Evolutionary conservation across 1,140 invertebrate genomes (phyloP), one percentile per base, ranked within the genome.

Genomic region (Chironomus tepperi): DNA sequence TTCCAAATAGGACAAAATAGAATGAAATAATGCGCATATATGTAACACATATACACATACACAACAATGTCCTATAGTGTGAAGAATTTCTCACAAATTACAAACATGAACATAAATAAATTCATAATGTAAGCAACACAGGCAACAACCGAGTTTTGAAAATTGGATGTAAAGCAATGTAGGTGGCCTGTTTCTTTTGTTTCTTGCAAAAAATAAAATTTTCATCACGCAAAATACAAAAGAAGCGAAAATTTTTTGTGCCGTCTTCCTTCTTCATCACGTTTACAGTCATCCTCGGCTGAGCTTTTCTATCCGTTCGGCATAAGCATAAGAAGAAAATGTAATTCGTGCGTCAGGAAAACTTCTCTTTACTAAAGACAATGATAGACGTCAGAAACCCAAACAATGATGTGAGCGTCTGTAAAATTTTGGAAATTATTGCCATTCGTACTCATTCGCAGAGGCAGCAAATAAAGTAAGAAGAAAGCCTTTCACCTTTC

Each of bases 321-420:
- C 8, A 57, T 12, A 57, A 3, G 15, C 1, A 57, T 8, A 57
- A 57, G 47, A 57, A 57, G 47, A 57, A 57, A 57, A 12, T 57
- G 12, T 57, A 57, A n/a, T 57, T 57, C 47, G 47, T 57, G 47
- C 47, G 47, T 57, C 47, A 57, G n/a, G 47, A 15, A 57, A 12
- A 12, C 24, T 34, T 34, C 24, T 34, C 24, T 34, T 34, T 34
- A 34, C 24, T 12, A 15, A 57, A 15, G 12, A 57, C 12, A 57
- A 57, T 57, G 47, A 5, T 57, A n/a, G 47, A 57, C 47, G 47
- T 57, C 47, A 57, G 47, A 57, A 57, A 57, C 47, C 47, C 47
- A 57, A 57, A 57, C 47, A 57, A 57, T 57, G 47, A 15, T n/a
- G 47, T 5, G 12, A 57, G 47, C n/a, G 47, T 57, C 47, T 57